Evolutionary conservation across 1,140 invertebrate species (phyloP), one percentile per base, ranked within the genome.

Genomic region (Colletes latitarsis): DNA sequence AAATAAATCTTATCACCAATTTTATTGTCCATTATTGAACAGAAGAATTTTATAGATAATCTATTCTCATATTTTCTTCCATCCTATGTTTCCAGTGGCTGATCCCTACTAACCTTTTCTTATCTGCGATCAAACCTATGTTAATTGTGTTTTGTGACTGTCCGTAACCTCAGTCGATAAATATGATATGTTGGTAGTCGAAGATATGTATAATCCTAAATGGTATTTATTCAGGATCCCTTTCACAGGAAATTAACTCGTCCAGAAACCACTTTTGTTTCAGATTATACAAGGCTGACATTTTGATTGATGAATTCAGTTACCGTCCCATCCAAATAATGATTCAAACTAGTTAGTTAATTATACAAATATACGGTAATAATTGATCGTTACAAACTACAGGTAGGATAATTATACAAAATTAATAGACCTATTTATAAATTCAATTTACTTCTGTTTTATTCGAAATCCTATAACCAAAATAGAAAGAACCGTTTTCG

Each of bases 71-170:
- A 60, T 77, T 68, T 9, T 46, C 41, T 46, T 64, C 14, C 14
- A 46, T 21, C 30, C 43, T 3, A 39, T 19, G 46, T n/a, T 19
- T 57, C 21, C 60, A 62, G n/a, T 75, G 70, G 70, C 46, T 41
- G 52, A 17, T 46, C 21, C 57, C 55, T 58, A 49, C 74, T 77
- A 63, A 41, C 68, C 53, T 58, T 30, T 41, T 63, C 71, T 70
- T 85, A 81, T 83, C 83, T 83, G 21, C 1, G 14, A 85, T 85
- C 84, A 58, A 70, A 82, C 79, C 66, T 81, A 82, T 83, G 81
- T 85, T 87, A 87, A 87, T 88, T 85, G 57, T 60, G 80, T 81
- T 85, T 66, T 19, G 57, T 70, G 43, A 21, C n/a, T 81, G 58
- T 66, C 69, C 39, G 62, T 73, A 67, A 71, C 9, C 17, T 14